Conservation (phyloP, 2,113 vertebrate genomes). For the Arothron firmamentum region DNA sequence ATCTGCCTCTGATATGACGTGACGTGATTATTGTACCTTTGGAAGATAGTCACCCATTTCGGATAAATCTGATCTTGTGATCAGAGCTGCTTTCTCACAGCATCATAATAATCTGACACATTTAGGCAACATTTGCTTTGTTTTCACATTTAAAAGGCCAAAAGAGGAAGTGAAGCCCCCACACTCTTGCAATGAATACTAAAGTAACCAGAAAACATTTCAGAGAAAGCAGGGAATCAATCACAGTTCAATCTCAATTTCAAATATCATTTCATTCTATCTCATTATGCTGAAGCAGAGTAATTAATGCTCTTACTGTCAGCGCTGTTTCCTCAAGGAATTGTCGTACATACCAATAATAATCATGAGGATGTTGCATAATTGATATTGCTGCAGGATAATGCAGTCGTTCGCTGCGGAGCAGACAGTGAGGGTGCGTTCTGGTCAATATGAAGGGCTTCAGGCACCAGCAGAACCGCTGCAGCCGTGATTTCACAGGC, state of each 20-base stretch:
- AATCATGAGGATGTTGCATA: constrained; percentile 34
- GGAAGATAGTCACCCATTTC: too few species aligned
- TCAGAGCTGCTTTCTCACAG: too few species aligned
- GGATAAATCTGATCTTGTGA: too few species aligned
- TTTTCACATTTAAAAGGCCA: too few species aligned
- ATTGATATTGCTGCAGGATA: constrained; percentile 37
- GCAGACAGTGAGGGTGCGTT: neutral
- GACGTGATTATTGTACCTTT: too few species aligned
- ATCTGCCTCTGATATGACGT: too few species aligned
- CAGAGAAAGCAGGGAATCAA: constrained; percentile 8
- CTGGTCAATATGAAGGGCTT: too few species aligned
- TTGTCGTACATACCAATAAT: constrained; percentile 32
- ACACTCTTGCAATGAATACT: constrained; percentile 10
- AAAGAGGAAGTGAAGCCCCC: neutral
- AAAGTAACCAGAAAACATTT: neutral
- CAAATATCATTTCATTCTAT: constrained; percentile 37
- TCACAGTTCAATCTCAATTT: constrained; percentile 28
- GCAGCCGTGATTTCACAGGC: constrained; percentile 34
- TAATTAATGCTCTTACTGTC: constrained; percentile 41
- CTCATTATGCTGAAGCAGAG: constrained; percentile 30
- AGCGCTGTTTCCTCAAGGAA: constrained; percentile 15
- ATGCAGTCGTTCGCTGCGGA: neutral
- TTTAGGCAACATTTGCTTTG: too few species aligned
- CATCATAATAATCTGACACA: too few species aligned
- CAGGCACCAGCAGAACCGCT: constrained; percentile 15